These are phyloP conservation scores for Cyrtonyx montezumae DNA, from an alignment of 2,113 vertebrate species.

Conservation along the genomic window DNA sequence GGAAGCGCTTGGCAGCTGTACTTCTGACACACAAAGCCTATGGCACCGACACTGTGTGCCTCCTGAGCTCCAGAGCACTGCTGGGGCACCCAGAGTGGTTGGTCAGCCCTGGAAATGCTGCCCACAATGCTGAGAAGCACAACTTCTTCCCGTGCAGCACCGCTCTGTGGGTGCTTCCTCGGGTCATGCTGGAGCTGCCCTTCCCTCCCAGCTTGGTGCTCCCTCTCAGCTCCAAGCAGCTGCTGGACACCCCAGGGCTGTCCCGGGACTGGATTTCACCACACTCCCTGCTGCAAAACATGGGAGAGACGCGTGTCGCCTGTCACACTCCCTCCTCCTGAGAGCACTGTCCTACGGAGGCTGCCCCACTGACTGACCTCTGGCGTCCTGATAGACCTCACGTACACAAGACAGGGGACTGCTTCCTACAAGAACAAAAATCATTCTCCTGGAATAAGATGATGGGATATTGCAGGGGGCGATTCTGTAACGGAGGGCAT, in stretches of 20 bases:
- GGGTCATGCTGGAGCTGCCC: background rate
- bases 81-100: background rate
- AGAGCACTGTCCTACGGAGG: too few species aligned
- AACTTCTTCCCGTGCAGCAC: background rate
- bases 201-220: background rate
- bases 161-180: background rate
- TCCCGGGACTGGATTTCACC: background rate
- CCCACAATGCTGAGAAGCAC: rapidly evolving
- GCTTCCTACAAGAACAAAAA: background rate
- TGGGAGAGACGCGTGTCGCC: background rate
- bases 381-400: background rate
- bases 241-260: background rate
- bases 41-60: rapidly evolving
- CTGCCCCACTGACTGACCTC: too few species aligned
- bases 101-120: background rate
- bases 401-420: background rate
- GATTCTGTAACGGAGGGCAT: background rate
- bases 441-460: background rate
- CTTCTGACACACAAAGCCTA: background rate
- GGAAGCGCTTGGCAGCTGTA: background rate
- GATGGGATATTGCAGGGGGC: background rate
- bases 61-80: background rate
- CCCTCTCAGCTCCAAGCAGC: background rate
- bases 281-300: background rate
- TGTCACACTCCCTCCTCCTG: background rate